Evolutionary conservation across 2,888 invertebrate species (phyloP), one percentile per base, ranked within the genome.

Genomic region (Sphaerophoria taeniata): DNA sequence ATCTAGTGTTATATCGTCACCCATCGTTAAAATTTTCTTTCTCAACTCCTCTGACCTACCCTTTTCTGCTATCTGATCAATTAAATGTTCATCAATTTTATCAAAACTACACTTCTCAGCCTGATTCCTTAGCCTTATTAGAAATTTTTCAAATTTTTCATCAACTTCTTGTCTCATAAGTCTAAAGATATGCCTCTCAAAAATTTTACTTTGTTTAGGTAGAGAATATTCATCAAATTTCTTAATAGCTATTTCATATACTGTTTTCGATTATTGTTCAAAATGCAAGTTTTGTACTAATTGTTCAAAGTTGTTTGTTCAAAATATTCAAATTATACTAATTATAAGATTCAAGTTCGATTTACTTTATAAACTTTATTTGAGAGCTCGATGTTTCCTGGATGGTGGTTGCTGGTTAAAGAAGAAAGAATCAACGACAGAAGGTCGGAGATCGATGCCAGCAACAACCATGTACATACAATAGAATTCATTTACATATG

Each of bases 201-300:
- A 90, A 24, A 88, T 87, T 39, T 88, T 74, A 34, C 89, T 88
- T 31, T 87, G 87, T 14, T 86, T 90, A 9, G 90, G 88, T 4
- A 67, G 60, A 11, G 69, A 79, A 55, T 79, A 79, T 55, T 67
- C 67, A 73, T 73, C 60, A n/a, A 84, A 89, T 88, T 69, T 93
- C 91, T 77, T 94, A 93, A 88, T 93, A 92, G 85, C 94, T 93
- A 81, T 94, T 92, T 88, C 94, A 92, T 90, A 94, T n/a, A n/a
- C n/a, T n/a, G n/a, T n/a, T n/a, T n/a, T n/a, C n/a, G n/a, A n/a
- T n/a, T n/a, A n/a, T n/a, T n/a, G n/a, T n/a, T n/a, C n/a, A n/a
- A n/a, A n/a, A n/a, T n/a, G n/a, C n/a, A n/a, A n/a, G n/a, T n/a
- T n/a, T n/a, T n/a, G n/a, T n/a, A n/a, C n/a, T n/a, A n/a, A n/a